Evolutionary conservation across 2,888 invertebrate genomes (phyloP).

Genomic region (Acrocyrtus sp.): DNA sequence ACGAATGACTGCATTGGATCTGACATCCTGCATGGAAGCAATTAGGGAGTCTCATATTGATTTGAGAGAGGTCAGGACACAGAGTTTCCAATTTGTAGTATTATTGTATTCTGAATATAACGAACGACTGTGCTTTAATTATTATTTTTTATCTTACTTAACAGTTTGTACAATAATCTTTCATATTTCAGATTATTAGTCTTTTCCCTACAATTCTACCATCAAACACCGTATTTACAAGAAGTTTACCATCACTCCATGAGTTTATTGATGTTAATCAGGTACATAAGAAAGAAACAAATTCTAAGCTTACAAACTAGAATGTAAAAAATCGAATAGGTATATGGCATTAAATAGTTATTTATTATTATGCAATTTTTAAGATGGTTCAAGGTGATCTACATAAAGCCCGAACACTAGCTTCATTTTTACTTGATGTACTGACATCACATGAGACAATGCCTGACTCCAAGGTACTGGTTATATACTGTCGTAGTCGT

Average conservation of each 20-base stretch:
- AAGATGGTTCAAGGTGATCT: slow-evolving; percentile 37
- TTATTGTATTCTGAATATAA: no score
- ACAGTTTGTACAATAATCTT: no score
- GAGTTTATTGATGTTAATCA: slow-evolving; percentile 68
- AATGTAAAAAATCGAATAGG: no score
- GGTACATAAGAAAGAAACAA: no score
- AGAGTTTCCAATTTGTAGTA: no score
- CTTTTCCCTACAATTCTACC: slow-evolving; percentile 68
- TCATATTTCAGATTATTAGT: slow-evolving; percentile 66
- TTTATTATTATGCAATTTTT: neutral
- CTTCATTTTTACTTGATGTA: slow-evolving; percentile 66
- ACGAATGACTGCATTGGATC: slow-evolving; percentile 67
- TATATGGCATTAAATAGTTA: neutral
- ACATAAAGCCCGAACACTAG: slow-evolving; percentile 62
- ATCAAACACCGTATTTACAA: slow-evolving; percentile 66
- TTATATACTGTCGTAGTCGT: no score
- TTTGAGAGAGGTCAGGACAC: slow-evolving; percentile 66
- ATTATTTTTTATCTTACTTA: neutral
- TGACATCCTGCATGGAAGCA: slow-evolving; percentile 67
- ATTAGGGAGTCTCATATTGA: slow-evolving; percentile 67
- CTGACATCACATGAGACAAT: slow-evolving; percentile 65
- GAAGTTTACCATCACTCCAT: slow-evolving; percentile 68
- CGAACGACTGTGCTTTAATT: no score
- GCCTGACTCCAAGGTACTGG: slow-evolving; percentile 62
- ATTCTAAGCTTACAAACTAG: no score